These are phyloP conservation scores for Microcebus tavaratra DNA, from an alignment of 2,113 vertebrate species.

Conservation along the genomic window DNA sequence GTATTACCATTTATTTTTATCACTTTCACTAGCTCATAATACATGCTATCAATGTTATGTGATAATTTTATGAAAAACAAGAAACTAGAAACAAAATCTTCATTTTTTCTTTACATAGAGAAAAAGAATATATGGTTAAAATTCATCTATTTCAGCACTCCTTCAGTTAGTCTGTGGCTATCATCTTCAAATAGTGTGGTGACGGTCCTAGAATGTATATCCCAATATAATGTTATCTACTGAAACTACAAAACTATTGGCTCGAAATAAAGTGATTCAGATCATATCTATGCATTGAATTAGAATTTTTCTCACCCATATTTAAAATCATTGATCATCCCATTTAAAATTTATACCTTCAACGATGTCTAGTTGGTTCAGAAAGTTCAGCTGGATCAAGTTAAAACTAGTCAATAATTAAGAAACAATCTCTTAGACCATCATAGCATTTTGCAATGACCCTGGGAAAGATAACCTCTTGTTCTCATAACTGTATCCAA, in stretches of 20 bases:
- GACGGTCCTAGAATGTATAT: not conserved
- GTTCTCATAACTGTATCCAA: not conserved
- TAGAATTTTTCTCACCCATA: not conserved
- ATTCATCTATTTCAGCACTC: not conserved
- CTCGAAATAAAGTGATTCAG: not conserved
- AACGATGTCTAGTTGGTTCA: not conserved
- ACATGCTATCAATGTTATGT: not conserved
- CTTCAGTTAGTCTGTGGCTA: not conserved
- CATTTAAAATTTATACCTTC: constrained; percentile 32
- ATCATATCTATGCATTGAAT: not conserved
- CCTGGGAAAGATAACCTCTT: constrained; percentile 38
- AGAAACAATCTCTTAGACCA: not conserved
- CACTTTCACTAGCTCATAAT: not conserved
- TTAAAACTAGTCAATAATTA: constrained; percentile 50
- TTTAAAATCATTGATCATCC: not conserved
- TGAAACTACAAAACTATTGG: not conserved
- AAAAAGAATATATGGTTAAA: not conserved
- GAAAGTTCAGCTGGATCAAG: not conserved
- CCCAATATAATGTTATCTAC: not conserved
- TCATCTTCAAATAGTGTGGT: not conserved
- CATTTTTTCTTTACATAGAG: not conserved
- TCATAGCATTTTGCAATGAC: constrained; percentile 7
- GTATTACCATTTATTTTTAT: not conserved
- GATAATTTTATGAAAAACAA: not conserved
- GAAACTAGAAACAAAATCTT: not conserved